Conservation (phyloP, 2,113 vertebrate species). For the Dasypus novemcinctus region DNA sequence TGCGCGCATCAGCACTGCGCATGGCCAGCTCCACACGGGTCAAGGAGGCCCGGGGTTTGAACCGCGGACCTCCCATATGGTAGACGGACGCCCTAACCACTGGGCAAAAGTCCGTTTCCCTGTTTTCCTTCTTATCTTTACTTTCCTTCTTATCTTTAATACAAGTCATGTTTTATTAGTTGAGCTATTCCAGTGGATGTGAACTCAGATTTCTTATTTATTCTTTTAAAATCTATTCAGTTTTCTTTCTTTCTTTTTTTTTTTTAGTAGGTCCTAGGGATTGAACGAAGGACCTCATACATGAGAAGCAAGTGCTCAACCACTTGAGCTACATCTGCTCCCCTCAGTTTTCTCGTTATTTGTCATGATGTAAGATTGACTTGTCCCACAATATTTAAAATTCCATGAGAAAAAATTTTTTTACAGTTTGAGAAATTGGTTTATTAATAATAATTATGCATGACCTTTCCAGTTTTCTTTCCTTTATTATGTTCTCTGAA, state of each 20-base stretch:
- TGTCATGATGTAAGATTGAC: neutral
- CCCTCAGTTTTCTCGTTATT: neutral
- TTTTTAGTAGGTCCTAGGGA: too few relatives aligned
- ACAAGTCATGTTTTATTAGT: neutral
- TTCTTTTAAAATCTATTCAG: neutral
- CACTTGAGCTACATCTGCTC: too few relatives aligned
- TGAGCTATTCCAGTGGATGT: neutral
- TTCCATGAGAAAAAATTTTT: neutral
- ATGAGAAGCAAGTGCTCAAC: too few relatives aligned
- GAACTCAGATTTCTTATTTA: constrained; percentile 28
- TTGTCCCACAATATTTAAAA: constrained; percentile 23
- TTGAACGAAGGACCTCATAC: too few relatives aligned
- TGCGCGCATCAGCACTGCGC: too few relatives aligned
- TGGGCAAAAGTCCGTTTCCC: too few relatives aligned
- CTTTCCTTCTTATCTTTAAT: neutral
- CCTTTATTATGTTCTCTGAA: neutral
- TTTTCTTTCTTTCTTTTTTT: neutral
- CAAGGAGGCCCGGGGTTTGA: too few relatives aligned
- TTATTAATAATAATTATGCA: neutral
- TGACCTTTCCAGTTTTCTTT: neutral
- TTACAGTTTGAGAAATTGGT: neutral
- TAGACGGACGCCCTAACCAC: too few relatives aligned
- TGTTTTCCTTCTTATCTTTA: neutral
- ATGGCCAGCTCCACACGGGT: too few relatives aligned
- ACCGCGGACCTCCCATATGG: too few relatives aligned